Evolutionary conservation across 92 coral and sea anemone species (phyloP), one percentile per base, ranked within the genome.

Genomic region (Bergia puertoricense): DNA sequence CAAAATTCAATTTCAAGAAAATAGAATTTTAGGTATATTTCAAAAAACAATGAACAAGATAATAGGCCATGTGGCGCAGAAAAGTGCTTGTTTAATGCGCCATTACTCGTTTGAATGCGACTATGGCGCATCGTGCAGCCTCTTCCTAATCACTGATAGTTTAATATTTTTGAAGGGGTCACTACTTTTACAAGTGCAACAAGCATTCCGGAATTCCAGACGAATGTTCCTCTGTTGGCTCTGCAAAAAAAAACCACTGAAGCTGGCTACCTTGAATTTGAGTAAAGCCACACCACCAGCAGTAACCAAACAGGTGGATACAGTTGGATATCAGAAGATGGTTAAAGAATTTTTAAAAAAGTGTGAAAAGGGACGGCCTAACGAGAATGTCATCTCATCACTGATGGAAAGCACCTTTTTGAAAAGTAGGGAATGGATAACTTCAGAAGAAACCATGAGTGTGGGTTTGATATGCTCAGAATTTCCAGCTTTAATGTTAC

Each of bases 101-200:
- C 77, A 73, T 73, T 73, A 30, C 36, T 73, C 45, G 11, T 23
- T 73, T 73, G 77, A 73, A 73, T 30, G 77, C 77, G 15, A 73
- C 77, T 73, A 73, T 73, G 39, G 39, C 4, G 37, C 39, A 23
- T 69, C 38, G 75, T 38, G 37, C 75, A 1, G 75, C 75, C 75
- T 69, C 75, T 69, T 69, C 75, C 75, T 69, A 5, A 69, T 69
- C 37, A 23, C 75, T 67, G 73, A n/a, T n/a, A 76, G 38, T 69
- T 2, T 40, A 76, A 76, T 76, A 20, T 41, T 40, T 76, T 76
- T 76, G 80, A 76, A 76, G 80, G 80, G 80, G 80, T 76, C 80
- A 76, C 80, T 76, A 14, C 80, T 76, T 76, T 41, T 40, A 76
- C 80, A 76, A 76, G 80, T 76, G n/a, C 80, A 76, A 76, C 80